A percentile compares a stretch with the other conserved stretches of the same genome.
phyloP scores from a whole-genome alignment of 2,113 vertebrate genomes.

The Tetrao urogallus region DNA sequence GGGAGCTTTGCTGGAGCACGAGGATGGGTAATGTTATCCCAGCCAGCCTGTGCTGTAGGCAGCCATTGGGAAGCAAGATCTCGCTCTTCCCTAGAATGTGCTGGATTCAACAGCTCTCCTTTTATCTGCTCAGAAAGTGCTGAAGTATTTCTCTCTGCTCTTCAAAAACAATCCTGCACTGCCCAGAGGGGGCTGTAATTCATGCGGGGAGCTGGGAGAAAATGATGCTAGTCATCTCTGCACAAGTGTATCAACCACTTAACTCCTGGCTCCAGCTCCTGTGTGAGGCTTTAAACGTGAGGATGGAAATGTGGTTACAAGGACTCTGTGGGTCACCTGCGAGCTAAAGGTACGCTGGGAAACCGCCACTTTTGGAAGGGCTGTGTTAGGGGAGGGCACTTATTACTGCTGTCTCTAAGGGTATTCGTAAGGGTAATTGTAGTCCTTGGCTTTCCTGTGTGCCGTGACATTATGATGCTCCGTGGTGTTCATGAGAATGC shows the following conservation, averaged over 20 bases:
- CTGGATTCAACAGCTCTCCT: constrained; percentile 6
- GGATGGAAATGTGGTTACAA: not conserved
- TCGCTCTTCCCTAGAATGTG: not conserved
- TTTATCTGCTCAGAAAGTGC: constrained; percentile 59
- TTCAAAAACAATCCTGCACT: constrained; percentile 67
- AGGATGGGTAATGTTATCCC: not conserved
- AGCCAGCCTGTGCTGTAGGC: constrained; percentile 2
- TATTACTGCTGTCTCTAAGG: not conserved
- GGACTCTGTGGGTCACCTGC: not conserved
- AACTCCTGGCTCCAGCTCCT: constrained; percentile 12
- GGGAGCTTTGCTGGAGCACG: not conserved
- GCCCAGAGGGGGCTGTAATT: constrained; percentile 58
- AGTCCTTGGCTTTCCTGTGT: not conserved
- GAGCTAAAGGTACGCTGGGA: not conserved
- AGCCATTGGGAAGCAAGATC: not conserved
- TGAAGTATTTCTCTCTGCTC: constrained; percentile 57
- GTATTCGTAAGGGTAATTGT: not conserved
- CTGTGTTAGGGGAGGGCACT: not conserved
- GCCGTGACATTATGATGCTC: not conserved
- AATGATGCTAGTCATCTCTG: constrained; percentile 1
- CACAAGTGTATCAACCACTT: not conserved
- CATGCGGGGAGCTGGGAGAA: constrained; percentile 19
- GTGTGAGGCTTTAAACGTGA: not conserved
- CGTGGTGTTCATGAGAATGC: not conserved
- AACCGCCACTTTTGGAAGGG: not conserved